Conservation (phyloP, 1,140 invertebrate genomes). For the Diplogasteroides magnus region DNA sequence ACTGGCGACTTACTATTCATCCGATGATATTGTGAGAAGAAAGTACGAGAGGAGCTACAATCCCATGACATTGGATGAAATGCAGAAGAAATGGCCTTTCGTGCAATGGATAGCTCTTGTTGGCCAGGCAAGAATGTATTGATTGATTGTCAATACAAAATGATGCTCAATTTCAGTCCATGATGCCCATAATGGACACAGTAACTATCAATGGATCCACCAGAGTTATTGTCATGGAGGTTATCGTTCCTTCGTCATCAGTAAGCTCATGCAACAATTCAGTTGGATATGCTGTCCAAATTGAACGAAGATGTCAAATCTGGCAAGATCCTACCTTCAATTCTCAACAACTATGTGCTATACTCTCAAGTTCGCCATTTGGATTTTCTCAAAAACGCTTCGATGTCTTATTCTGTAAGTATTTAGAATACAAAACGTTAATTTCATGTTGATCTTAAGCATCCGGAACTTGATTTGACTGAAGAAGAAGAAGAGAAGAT, state of each 20-base stretch:
- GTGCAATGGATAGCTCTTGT: not conserved
- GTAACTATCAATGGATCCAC: not conserved
- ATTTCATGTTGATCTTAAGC: too few relatives aligned
- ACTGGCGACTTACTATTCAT: constrained; percentile 4
- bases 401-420: too few relatives aligned
- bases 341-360: not conserved
- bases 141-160: not conserved
- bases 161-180: not conserved
- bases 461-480: too few relatives aligned
- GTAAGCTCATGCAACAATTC: not conserved
- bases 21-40: constrained; percentile 32
- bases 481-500: too few relatives aligned
- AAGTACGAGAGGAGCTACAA: constrained; percentile 38
- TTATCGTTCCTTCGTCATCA: not conserved
- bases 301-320: not conserved
- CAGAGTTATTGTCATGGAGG: not conserved
- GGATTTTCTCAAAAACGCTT: too few relatives aligned
- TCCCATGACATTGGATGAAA: constrained; percentile 20
- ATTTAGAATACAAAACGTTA: too few relatives aligned
- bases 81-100: not conserved
- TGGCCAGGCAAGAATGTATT: not conserved
- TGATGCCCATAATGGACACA: not conserved
- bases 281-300: not conserved
- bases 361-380: too few relatives aligned
- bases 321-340: not conserved